Conservation (phyloP, 2,113 vertebrate genomes). For the zebrafish (Danio rerio) region DNA sequence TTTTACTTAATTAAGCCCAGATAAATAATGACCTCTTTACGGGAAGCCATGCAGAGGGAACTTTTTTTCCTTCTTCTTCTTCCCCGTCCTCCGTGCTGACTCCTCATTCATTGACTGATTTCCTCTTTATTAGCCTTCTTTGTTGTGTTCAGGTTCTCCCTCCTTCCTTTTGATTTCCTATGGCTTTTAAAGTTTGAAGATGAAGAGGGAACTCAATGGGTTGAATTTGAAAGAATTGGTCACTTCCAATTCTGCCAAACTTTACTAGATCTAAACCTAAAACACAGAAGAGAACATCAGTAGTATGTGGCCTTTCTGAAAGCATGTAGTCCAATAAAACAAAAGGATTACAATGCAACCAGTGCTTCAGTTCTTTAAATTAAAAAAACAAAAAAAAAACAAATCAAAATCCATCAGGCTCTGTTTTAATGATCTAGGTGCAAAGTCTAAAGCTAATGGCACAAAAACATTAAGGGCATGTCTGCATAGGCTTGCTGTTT, state of each 20-base stretch:
- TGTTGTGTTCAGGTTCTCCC: background rate
- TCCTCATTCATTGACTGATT: background rate
- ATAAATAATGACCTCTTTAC: constrained; percentile 73
- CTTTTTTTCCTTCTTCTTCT: background rate
- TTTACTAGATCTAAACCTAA: background rate
- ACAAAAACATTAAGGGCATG: too few species aligned
- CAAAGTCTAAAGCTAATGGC: too few species aligned
- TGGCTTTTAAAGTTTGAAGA: background rate
- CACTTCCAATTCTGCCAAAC: background rate
- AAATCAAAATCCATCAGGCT: too few species aligned
- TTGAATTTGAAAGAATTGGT: background rate
- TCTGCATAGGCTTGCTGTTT: too few species aligned
- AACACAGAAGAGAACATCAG: too few species aligned
- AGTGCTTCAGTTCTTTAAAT: too few species aligned
- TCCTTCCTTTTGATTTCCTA: background rate
- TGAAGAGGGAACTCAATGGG: background rate
- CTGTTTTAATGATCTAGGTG: too few species aligned
- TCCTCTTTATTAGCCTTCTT: background rate
- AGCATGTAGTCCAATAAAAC: too few species aligned
- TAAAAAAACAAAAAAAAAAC: too few species aligned
- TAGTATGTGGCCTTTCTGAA: background rate
- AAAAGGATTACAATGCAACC: too few species aligned
- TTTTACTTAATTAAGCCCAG: constrained; percentile 77
- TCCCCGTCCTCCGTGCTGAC: constrained; percentile 19
- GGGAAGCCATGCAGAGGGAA: constrained; percentile 61